Base-by-base conservation (phyloP, 2,113 vertebrate genomes). In the Motacilla alba region DNA sequence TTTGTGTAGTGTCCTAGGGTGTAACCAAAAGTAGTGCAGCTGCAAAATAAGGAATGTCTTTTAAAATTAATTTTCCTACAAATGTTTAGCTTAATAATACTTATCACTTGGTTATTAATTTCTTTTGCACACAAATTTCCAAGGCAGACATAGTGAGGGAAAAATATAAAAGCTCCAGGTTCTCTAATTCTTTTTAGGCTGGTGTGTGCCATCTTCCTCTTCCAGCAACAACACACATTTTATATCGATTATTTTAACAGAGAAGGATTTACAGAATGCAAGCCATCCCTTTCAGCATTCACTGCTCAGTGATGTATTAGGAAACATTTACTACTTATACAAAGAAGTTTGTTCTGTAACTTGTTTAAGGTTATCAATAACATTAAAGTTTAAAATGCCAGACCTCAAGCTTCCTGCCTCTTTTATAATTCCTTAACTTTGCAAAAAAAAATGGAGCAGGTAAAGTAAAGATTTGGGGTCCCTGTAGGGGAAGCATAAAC, bases 41-140 rank as follows among this genome's bases (percentile, higher is more conserved):
- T 89, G 41, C 53, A 74, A 94, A 95, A 81, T 66, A 89, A 68
- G 39, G 87, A 93, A 83, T 52, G 60, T 73, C 79, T 73, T 87
- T 72, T 90, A 5, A 70, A 94, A 94, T 84, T 78, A 62, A 49
- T 59, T 88, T 90, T 67, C 37, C 84, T 95, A 79, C 43, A 91
- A 91, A 72, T 76, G 19, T 60, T 69, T 79, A 83, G 35, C 37
- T 91, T 83, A 94, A 84, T 94, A 47, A 39, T 79, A 72, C 69
- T 64, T 70, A 80, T 75, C 35, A 13, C 55, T 70, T 75, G 21
- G 43, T 58, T 89, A 69, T 78, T 94, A 5, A 60, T 63, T 89
- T 79, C 37, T 78, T 95, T 68, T 60, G 55, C 15, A 86, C 6
- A n/a, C 16, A 89, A 33, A 90, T 64, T 64, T 92, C 55, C 62